These are phyloP conservation scores for Psylliodes chrysocephalus DNA, from an alignment of 2,888 invertebrate genomes.

Conservation along the genomic window DNA sequence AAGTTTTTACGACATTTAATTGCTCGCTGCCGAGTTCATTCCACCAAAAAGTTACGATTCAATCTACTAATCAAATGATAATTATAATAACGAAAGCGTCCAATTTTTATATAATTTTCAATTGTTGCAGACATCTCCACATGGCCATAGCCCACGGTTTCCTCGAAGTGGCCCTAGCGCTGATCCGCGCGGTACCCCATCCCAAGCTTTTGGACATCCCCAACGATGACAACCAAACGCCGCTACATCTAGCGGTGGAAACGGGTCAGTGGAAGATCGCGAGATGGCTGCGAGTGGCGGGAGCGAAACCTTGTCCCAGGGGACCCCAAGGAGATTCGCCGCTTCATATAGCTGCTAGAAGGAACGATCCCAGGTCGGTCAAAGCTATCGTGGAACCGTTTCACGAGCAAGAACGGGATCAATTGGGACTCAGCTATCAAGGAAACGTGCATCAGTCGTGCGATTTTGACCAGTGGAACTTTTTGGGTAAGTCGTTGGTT, in stretches of 20 bases:
- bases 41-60: too few species aligned
- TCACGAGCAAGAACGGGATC: constrained; percentile 64
- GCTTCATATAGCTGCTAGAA: constrained; percentile 82
- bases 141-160: constrained; percentile 83
- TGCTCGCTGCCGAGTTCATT: too few species aligned
- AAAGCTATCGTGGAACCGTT: constrained; percentile 79
- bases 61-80: too few species aligned
- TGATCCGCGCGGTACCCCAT: constrained; percentile 82
- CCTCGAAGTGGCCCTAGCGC: constrained; percentile 76
- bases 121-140: constrained; percentile 79
- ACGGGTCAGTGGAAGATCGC: constrained; percentile 79
- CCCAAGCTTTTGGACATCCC: constrained; percentile 80
- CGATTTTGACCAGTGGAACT: constrained; percentile 83
- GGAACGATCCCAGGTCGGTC: constrained; percentile 76
- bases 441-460: constrained; percentile 61
- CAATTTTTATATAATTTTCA: background rate
- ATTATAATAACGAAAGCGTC: background rate
- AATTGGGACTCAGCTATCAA: constrained; percentile 56
- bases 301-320: constrained; percentile 74
- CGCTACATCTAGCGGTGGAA: constrained; percentile 87
- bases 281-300: constrained; percentile 81
- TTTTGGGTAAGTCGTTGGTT: constrained; percentile 77
- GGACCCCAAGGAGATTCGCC: constrained; percentile 87
- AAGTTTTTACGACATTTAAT: background rate
- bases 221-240: constrained; percentile 83